Evolutionary conservation across 2,113 vertebrate species (phyloP), one percentile per base, ranked within the genome.

Genomic region (Arvicanthis niloticus): DNA sequence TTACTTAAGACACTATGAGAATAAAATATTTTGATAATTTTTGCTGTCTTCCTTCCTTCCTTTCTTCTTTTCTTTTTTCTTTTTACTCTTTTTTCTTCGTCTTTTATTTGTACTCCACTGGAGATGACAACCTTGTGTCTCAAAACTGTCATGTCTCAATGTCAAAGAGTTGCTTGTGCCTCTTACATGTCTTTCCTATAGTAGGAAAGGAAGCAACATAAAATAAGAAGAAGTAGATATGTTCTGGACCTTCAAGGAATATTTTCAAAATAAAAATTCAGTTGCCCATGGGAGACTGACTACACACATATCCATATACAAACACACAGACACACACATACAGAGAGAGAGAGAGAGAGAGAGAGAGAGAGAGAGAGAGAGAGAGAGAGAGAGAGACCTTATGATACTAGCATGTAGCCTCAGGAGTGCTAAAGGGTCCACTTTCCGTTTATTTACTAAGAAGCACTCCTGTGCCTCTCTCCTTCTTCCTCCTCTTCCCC

Each of bases 211-310:
- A 67, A 67, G 29, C 60, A 42, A 21, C 15, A 42, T 84, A 60
- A 60, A 42, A 15, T 62, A 62, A 42, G 16, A 62, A 62, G 0
- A 76, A 91, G 42, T 67, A 81, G 22, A n/a, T 93, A 19, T 51
- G 34, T 86, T 68, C 76, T 51, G 7, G 17, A 26, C n/a, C 68
- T 87, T 51, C 84, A 58, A 84, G 34, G 62, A 89, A 88, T 82
- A 29, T 73, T 48, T 75, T 94, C 3, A 29, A 93, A 96, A 62
- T 84, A n/a, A 84, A 84, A 58, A 29, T 72, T 88, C 31, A 58
- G 1, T 62, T 94, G 24, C 29, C 77, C 56, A 7, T 68, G 40
- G 91, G 88, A 94, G 16, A 76, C 17, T 7, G 21, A 62, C 45
- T 3, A 17, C 1, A 12, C 22, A 22, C 45, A 70, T 21, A 65